phyloP scores from a whole-genome alignment of 2,113 vertebrate genomes.

The Datnioides undecimradiatus region DNA sequence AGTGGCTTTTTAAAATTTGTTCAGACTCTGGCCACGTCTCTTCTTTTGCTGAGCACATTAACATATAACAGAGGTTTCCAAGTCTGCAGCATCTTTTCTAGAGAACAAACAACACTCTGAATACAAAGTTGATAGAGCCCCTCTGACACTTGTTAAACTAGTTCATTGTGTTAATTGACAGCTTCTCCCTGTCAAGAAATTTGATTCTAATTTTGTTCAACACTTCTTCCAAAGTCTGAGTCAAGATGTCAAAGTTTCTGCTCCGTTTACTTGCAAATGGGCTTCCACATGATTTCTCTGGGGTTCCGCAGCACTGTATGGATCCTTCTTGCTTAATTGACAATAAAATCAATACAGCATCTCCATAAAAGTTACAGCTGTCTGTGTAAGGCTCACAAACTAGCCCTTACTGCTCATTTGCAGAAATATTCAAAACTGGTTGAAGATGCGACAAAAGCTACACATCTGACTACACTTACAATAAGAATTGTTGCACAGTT shows the following conservation, averaged over 20 bases:
- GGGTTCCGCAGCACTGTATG: background rate
- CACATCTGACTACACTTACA: background rate
- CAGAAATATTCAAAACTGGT: background rate
- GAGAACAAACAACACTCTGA: background rate
- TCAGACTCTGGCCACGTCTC: background rate
- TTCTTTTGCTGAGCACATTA: background rate
- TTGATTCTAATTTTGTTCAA: constrained; percentile 13
- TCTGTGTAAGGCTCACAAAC: background rate
- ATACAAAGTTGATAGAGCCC: background rate
- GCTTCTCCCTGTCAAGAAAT: constrained; percentile 7
- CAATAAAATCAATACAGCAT: constrained; percentile 48
- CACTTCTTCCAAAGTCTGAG: constrained; percentile 6
- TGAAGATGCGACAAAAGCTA: background rate
- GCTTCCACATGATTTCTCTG: constrained; percentile 11
- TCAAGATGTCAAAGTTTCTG: constrained; percentile 36
- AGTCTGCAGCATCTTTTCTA: background rate
- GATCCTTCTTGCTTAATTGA: constrained; percentile 41
- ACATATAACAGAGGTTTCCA: background rate
- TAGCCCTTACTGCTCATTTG: background rate
- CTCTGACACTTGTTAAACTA: background rate
- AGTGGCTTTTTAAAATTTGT: background rate
- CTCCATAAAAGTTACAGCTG: constrained; percentile 13
- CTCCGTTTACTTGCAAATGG: constrained; percentile 37
- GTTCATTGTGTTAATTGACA: constrained; percentile 37
- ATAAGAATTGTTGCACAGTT: background rate